Evolutionary conservation across 2,888 invertebrate species (phyloP).

Genomic region (Yponomeuta evonymella): DNA sequence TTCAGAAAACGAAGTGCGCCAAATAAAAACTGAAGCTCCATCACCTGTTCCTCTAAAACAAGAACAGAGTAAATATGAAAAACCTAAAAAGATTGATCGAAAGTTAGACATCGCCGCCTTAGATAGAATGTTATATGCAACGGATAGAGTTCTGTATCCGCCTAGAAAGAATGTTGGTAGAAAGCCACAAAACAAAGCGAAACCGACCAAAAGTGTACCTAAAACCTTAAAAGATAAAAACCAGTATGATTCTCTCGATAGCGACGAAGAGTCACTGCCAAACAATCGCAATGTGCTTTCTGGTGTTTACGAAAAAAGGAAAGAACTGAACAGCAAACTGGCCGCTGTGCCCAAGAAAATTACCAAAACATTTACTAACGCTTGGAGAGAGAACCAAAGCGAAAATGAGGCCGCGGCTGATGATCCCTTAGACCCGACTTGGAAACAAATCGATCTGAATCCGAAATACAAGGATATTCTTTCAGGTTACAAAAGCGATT

Average conservation of each 20-base stretch:
- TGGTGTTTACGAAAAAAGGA: conserved; percentile 70
- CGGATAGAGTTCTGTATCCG: conserved; percentile 85
- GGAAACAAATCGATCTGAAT: conserved; percentile 80
- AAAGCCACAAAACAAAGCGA: conserved; percentile 72
- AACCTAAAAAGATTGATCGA: conserved; percentile 56
- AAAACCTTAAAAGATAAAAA: conserved; percentile 67
- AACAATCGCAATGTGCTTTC: conserved; percentile 62
- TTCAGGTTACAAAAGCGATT: conserved; percentile 78
- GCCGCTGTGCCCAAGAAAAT: conserved; percentile 56
- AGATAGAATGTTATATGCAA: conserved; percentile 82
- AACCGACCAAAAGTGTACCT: conserved; percentile 42
- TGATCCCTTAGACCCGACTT: conserved; percentile 77
- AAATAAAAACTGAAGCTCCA: conserved; percentile 68
- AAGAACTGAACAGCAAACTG: conserved; percentile 66
- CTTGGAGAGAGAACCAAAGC: conserved; percentile 68
- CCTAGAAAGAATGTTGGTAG: conserved; percentile 85
- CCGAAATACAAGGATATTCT: conserved; percentile 78
- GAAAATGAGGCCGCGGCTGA: conserved; percentile 73
- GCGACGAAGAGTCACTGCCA: conserved; percentile 54
- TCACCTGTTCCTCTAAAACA: conserved; percentile 66
- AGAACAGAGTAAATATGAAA: conserved; percentile 61
- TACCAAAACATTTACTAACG: conserved; percentile 54
- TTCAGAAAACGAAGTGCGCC: conserved; percentile 63
- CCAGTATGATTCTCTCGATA: conserved; percentile 62
- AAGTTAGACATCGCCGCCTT: conserved; percentile 76